Evolutionary conservation across 2,888 invertebrate genomes (phyloP).

Genomic region (Epinotia bilunana): DNA sequence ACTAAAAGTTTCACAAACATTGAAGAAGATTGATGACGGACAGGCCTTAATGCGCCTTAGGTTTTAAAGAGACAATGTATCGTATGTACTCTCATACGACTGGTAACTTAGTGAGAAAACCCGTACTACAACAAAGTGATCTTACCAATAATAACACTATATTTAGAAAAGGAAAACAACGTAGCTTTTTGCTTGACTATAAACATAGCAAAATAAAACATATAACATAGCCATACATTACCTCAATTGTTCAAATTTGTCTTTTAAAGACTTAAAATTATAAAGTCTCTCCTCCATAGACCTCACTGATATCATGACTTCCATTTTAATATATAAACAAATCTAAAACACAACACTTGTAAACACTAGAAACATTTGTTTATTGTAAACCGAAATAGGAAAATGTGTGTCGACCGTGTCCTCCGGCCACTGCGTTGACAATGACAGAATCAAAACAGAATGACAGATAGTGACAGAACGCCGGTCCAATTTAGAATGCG

Average conservation of each 20-base stretch:
- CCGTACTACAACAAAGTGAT: neutral
- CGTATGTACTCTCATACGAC: neutral
- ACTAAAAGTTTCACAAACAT: too few relatives aligned
- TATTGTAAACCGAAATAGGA: constrained; percentile 23
- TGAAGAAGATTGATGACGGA: too few relatives aligned
- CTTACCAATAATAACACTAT: neutral
- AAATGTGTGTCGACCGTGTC: constrained; percentile 16
- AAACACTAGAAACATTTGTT: constrained; percentile 26
- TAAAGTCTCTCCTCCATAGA: constrained; percentile 69
- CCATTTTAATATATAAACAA: constrained; percentile 45
- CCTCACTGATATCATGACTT: constrained; percentile 68
- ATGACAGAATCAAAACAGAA: constrained; percentile 40
- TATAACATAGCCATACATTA: constrained; percentile 52
- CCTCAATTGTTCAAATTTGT: constrained; percentile 75
- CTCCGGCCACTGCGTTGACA: constrained; percentile 17
- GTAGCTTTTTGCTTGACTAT: neutral
- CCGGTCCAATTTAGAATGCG: constrained; percentile 54
- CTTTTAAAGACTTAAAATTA: constrained; percentile 74
- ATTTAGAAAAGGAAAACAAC: constrained; percentile 9
- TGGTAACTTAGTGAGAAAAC: neutral
- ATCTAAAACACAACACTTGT: constrained; percentile 27
- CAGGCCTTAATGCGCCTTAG: too few relatives aligned
- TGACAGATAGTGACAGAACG: constrained; percentile 38
- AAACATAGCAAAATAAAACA: neutral
- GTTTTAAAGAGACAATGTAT: too few relatives aligned